phyloP scores from a whole-genome alignment of 2,113 vertebrate species.

The Pituophis catenifer region DNA sequence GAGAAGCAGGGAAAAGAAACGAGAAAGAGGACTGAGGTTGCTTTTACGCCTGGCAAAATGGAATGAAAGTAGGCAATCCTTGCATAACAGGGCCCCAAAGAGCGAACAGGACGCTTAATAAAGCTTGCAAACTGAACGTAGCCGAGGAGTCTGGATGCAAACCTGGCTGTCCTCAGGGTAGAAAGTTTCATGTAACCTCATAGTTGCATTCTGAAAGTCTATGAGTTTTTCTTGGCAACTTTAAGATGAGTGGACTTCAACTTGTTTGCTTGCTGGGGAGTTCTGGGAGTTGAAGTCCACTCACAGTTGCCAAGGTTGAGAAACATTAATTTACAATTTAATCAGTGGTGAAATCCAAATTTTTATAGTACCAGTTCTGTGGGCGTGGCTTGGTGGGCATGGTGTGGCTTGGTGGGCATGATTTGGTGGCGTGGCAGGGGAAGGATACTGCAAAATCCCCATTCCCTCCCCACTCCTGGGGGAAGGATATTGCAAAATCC shows the following conservation, averaged over 20 bases:
- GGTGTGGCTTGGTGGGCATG: too few relatives aligned
- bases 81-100: not conserved
- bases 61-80: not conserved
- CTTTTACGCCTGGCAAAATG: too few relatives aligned
- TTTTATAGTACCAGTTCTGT: too few relatives aligned
- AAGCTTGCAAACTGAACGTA: constrained; percentile 6
- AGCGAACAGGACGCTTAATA: constrained; percentile 11
- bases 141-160: constrained; percentile 10
- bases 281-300: not conserved
- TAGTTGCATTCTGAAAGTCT: constrained; percentile 2
- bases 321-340: not conserved
- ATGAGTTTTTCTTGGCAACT: not conserved
- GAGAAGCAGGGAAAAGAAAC: not conserved
- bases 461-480: too few relatives aligned
- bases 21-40: constrained; percentile 16
- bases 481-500: too few relatives aligned
- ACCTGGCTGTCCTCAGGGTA: constrained; percentile 36
- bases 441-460: too few relatives aligned
- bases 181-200: constrained; percentile 33
- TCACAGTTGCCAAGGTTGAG: not conserved
- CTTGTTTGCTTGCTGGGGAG: not conserved
- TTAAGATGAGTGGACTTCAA: too few relatives aligned
- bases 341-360: too few relatives aligned
- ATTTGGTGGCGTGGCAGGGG: too few relatives aligned
- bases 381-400: too few relatives aligned